Evolutionary conservation across 2,113 vertebrate genomes (phyloP), one percentile per base, ranked within the genome.

Genomic region (Cololabis saira): DNA sequence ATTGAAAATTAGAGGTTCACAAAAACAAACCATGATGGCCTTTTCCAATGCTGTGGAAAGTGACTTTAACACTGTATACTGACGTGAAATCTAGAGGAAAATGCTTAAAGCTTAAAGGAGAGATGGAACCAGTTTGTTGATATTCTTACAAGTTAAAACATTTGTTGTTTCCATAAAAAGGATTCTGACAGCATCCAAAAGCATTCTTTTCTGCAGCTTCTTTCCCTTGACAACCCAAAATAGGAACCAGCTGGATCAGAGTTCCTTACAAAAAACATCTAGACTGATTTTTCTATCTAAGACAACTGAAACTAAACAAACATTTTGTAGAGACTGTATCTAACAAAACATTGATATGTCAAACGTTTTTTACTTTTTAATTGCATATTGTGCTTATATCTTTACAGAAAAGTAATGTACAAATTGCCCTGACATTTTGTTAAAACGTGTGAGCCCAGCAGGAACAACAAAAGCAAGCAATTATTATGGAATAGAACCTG

Each of bases 161-260:
- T 27, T 50, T 56, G 44, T 41, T 50, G 42, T 78, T 71, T 68
- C 72, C 42, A 81, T 76, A 69, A 81, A 81, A 74, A 70, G n/a
- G 47, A 77, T 63, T 47, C 50, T 56, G 70, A 81, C 76, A 70
- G 43, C 67, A 83, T 59, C 45, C 1, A 74, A 69, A 65, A 71
- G 40, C 45, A 24, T 62, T 79, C 71, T 71, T 43, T 81, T 71
- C 49, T 56, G 74, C 71, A 57, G 74, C 83, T 60, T 51, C 74
- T 60, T 33, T 59, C 65, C 74, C 85, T 87, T 89, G 85, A 86
- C 61, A 73, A 71, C 62, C 74, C 43, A 77, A 87, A 87, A 86
- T 79, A 84, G 79, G 71, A 69, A 65, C 63, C 66, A 56, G 74
- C 74, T 51, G 53, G 43, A 77, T 11, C 40, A 70, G 61, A 59